These are phyloP conservation scores for Pollenia labialis DNA, from an alignment of 2,888 invertebrate genomes.

Conservation along the genomic window DNA sequence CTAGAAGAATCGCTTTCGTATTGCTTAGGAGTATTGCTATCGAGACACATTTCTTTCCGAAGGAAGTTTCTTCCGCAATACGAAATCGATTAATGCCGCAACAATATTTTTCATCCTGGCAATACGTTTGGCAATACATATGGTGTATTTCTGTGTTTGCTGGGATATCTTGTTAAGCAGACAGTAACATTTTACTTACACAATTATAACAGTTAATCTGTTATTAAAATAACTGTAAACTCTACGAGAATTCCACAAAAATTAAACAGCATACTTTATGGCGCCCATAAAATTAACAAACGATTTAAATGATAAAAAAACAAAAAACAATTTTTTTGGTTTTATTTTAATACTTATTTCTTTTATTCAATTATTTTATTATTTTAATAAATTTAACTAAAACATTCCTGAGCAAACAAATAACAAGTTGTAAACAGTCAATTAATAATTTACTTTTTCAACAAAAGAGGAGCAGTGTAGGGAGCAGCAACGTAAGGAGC, in stretches of 20 bases:
- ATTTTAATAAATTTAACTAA: slow-evolving; percentile 55
- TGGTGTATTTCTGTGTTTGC: too few relatives aligned
- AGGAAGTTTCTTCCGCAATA: too few relatives aligned
- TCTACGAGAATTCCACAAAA: background rate
- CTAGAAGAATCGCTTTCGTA: too few relatives aligned
- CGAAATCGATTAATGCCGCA: too few relatives aligned
- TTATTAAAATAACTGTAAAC: background rate
- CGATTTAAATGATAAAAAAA: background rate
- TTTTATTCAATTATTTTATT: slow-evolving; percentile 47
- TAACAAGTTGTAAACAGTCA: slow-evolving; percentile 45
- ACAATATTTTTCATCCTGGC: too few relatives aligned
- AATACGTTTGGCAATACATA: too few relatives aligned
- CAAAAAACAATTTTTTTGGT: background rate
- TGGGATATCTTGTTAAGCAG: too few relatives aligned
- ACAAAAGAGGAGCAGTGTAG: slow-evolving; percentile 77
- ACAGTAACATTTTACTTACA: too few relatives aligned
- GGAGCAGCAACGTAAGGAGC: slow-evolving; percentile 68
- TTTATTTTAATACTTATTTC: background rate
- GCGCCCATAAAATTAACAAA: background rate
- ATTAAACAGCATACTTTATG: slow-evolving; percentile 49
- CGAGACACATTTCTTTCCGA: too few relatives aligned
- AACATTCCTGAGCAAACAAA: slow-evolving; percentile 64
- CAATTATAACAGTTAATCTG: slow-evolving; percentile 5
- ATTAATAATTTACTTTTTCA: slow-evolving; percentile 77
- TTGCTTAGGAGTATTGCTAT: too few relatives aligned